Percentiles rank a stretch among this genome's conserved stretches.
These are phyloP conservation scores for Macropis europaea DNA, from an alignment of 2,888 invertebrate genomes.

Conservation along the genomic window DNA sequence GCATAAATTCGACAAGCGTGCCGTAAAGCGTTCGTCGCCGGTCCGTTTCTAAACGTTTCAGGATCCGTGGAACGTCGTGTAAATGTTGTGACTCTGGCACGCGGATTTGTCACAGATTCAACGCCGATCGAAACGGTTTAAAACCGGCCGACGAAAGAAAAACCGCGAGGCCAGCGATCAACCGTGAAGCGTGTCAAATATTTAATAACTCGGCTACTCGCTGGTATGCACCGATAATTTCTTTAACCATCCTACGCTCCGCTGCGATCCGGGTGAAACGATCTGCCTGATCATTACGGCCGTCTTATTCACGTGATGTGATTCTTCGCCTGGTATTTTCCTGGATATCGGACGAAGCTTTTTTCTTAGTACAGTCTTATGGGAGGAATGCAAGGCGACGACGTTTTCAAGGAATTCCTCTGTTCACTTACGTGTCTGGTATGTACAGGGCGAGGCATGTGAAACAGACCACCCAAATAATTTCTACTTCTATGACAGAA, in stretches of 20 bases:
- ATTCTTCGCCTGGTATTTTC: neutral
- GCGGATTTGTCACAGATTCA: neutral
- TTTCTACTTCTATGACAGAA: too few relatives aligned
- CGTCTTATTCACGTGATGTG: too few relatives aligned
- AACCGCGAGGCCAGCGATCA: neutral
- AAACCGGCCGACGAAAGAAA: neutral
- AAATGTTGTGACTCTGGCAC: neutral
- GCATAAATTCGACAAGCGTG: constrained; percentile 13
- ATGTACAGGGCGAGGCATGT: too few relatives aligned
- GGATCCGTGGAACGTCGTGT: neutral
- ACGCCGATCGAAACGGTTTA: neutral
- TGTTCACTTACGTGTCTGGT: too few relatives aligned
- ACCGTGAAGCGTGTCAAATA: constrained; percentile 30
- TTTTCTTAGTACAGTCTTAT: too few relatives aligned
- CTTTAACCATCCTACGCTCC: constrained; percentile 1
- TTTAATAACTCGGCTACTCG: constrained; percentile 6
- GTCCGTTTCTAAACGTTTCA: constrained; percentile 3
- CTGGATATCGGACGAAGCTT: too few relatives aligned
- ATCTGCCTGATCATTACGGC: too few relatives aligned
- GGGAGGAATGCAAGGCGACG: too few relatives aligned
- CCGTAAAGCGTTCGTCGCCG: constrained; percentile 28
- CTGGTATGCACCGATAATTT: constrained; percentile 10
- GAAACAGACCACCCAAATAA: too few relatives aligned
- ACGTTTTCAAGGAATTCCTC: too few relatives aligned
- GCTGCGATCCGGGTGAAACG: constrained; percentile 1